Percentiles rank a stretch among this genome's conserved stretches.
Evolutionary conservation across 1,140 invertebrate species (phyloP).

Genomic region (Sitophilus oryzae): DNA sequence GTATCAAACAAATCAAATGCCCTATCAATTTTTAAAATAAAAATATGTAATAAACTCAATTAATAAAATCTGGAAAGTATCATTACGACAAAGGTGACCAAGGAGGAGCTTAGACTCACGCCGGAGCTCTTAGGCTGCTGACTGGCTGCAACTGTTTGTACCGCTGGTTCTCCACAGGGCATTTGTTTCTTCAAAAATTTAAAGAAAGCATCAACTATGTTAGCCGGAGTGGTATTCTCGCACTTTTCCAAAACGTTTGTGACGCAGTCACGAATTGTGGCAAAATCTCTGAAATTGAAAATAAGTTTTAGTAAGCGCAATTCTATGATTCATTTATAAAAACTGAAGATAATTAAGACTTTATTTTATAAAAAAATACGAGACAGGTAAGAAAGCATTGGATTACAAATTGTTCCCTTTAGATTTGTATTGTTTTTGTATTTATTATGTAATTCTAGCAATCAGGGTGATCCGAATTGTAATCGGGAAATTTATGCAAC

Average conservation of each 20-base stretch:
- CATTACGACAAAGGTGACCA: not conserved
- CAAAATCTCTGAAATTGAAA: conserved; percentile 52
- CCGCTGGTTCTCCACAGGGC: conserved; percentile 48
- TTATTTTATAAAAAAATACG: not conserved
- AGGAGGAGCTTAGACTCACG: not conserved
- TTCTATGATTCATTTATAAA: not conserved
- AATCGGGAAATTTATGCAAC: too few relatives aligned
- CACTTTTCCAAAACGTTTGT: conserved; percentile 61
- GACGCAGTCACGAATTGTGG: conserved; percentile 56
- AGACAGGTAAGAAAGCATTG: too few relatives aligned
- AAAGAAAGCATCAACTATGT: conserved; percentile 70
- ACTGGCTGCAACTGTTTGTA: not conserved
- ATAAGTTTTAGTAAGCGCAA: not conserved
- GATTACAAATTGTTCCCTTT: too few relatives aligned
- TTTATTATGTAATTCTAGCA: too few relatives aligned
- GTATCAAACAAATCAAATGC: too few relatives aligned
- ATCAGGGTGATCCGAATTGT: too few relatives aligned
- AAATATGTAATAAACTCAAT: too few relatives aligned
- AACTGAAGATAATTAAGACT: too few relatives aligned
- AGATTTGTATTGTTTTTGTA: too few relatives aligned
- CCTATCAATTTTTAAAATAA: too few relatives aligned
- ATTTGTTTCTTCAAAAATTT: conserved; percentile 64
- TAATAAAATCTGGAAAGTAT: not conserved
- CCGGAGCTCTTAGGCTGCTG: not conserved
- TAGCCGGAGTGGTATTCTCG: conserved; percentile 66